phyloP scores from a whole-genome alignment of 1,140 invertebrate species.

The Charaxes varanes region DNA sequence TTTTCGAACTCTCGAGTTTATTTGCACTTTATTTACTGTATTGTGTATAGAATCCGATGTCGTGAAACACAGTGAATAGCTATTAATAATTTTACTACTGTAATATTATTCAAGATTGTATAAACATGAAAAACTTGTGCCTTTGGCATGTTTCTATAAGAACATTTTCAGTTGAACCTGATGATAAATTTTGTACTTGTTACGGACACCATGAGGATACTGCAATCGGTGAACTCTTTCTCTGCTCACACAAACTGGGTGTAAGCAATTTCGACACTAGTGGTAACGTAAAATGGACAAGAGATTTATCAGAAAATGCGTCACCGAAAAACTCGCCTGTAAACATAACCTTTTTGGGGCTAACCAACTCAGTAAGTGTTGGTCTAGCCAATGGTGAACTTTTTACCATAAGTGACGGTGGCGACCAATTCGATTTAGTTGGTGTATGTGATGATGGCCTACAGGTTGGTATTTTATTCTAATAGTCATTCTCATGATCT shows the following conservation, averaged over 20 bases:
- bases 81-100: too few species aligned
- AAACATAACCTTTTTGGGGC: constrained; percentile 50
- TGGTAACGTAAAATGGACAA: constrained; percentile 41
- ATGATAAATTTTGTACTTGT: constrained; percentile 34
- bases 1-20: too few species aligned
- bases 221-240: constrained; percentile 41
- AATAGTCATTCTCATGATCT: background rate
- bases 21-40: too few species aligned
- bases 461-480: constrained; percentile 38
- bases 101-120: too few species aligned
- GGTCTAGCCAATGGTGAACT: constrained; percentile 56
- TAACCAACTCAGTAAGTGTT: constrained; percentile 45
- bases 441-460: constrained; percentile 53
- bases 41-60: too few species aligned
- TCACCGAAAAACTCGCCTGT: constrained; percentile 37
- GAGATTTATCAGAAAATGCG: constrained; percentile 38
- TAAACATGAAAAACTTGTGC: constrained; percentile 54
- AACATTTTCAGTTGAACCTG: constrained; percentile 28
- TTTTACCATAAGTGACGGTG: constrained; percentile 37
- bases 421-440: constrained; percentile 36
- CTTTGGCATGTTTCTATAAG: constrained; percentile 39
- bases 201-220: constrained; percentile 42
- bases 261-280: constrained; percentile 40
- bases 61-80: too few species aligned
- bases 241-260: constrained; percentile 55